Evolutionary conservation across 2,797 vertebrate species (phyloP).

Genomic region (Microctenopoma steveboyesi): DNA sequence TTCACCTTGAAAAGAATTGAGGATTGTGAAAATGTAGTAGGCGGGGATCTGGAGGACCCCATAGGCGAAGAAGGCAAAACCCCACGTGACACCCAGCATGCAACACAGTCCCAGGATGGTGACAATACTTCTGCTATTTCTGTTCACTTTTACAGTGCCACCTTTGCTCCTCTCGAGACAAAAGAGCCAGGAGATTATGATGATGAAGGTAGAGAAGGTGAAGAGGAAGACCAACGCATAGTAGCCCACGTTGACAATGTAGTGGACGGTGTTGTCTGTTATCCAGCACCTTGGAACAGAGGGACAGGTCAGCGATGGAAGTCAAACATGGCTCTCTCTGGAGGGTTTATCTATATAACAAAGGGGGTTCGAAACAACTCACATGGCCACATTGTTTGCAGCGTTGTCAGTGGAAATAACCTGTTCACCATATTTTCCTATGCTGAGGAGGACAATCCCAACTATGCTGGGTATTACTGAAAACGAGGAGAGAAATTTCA

Average conservation of each 20-base stretch:
- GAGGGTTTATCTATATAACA: background rate
- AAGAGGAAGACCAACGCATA: conserved; percentile 77
- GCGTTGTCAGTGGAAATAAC: conserved; percentile 33
- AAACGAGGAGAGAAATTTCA: conserved; percentile 10
- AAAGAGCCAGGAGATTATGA: conserved; percentile 65
- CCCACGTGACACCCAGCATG: conserved; percentile 78
- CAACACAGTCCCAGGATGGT: conserved; percentile 73
- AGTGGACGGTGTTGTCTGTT: conserved; percentile 55
- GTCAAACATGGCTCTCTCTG: background rate
- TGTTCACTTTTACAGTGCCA: accelerated
- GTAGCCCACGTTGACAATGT: conserved; percentile 77
- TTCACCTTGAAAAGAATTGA: conserved; percentile 78
- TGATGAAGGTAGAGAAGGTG: conserved; percentile 68
- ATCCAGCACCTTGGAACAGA: conserved; percentile 79
- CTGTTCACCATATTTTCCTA: conserved; percentile 67
- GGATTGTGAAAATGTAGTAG: conserved; percentile 76
- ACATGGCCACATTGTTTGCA: conserved; percentile 58
- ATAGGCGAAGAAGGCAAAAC: conserved; percentile 76
- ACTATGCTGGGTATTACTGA: conserved; percentile 65
- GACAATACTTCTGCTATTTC: conserved; percentile 12
- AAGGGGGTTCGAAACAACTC: conserved; percentile 28
- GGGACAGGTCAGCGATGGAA: conserved; percentile 1
- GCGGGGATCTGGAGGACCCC: conserved; percentile 62
- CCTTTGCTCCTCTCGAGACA: conserved; percentile 20
- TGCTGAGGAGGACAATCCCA: conserved; percentile 40